Evolutionary conservation across 1,140 invertebrate species (phyloP).

Genomic region (Calephelis virginiensis): DNA sequence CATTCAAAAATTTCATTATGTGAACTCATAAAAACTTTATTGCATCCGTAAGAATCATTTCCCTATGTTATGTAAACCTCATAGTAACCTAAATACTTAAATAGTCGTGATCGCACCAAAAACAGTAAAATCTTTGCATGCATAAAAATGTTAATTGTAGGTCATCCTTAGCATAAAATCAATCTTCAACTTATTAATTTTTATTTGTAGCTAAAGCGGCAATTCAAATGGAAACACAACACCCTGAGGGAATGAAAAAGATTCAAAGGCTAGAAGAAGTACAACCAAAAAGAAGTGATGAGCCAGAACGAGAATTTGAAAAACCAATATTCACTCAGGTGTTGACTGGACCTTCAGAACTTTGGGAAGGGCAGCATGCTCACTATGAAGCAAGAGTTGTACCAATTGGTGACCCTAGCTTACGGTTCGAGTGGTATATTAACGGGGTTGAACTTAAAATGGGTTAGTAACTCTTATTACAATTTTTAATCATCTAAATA

Average conservation of each 20-base stretch:
- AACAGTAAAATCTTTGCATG: too few species aligned
- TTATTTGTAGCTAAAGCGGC: slow-evolving; percentile 86
- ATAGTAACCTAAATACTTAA: too few species aligned
- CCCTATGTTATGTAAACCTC: too few species aligned
- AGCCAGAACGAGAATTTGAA: slow-evolving; percentile 89
- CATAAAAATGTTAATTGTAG: too few species aligned
- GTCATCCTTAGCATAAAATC: background rate
- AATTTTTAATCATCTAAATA: background rate
- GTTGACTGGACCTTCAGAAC: slow-evolving; percentile 91
- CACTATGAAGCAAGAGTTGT: slow-evolving; percentile 98
- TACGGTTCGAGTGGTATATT: slow-evolving; percentile 96
- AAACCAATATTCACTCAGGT: slow-evolving; percentile 96
- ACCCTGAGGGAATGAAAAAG: slow-evolving; percentile 96
- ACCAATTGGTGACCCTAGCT: slow-evolving; percentile 93
- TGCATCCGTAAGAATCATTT: too few species aligned
- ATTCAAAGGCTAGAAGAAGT: slow-evolving; percentile 95
- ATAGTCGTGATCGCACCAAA: too few species aligned
- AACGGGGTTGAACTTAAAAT: slow-evolving; percentile 95
- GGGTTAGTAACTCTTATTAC: slow-evolving; percentile 77
- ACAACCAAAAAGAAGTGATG: slow-evolving; percentile 81
- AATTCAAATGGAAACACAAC: slow-evolving; percentile 94
- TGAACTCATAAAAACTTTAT: too few species aligned
- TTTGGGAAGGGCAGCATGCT: slow-evolving; percentile 96
- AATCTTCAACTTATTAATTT: slow-evolving; percentile 32
- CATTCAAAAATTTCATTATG: too few species aligned